A percentile compares a stretch with the other conserved stretches of the same genome.
Evolutionary conservation across 2,888 invertebrate genomes (phyloP).

Genomic region (Chloroclysta siterata): DNA sequence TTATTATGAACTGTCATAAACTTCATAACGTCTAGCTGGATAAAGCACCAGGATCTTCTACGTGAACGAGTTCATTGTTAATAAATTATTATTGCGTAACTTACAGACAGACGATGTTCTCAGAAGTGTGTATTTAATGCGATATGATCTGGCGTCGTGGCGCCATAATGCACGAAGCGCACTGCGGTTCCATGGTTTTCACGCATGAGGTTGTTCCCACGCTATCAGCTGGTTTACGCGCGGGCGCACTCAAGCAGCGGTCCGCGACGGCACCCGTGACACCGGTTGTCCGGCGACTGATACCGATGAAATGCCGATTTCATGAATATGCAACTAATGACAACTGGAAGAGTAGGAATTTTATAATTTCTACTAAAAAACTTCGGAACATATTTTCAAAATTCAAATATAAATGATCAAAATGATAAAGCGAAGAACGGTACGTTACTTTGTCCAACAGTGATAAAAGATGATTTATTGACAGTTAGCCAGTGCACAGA

Average conservation of each 20-base stretch:
- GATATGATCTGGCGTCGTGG: slow-evolving; percentile 41
- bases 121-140: slow-evolving; percentile 23
- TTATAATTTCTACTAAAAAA: slow-evolving; percentile 7
- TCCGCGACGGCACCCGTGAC: slow-evolving; percentile 56
- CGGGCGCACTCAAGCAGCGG: slow-evolving; percentile 64
- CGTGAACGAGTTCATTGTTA: slow-evolving; percentile 26
- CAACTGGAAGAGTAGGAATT: slow-evolving; percentile 19
- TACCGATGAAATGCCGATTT: slow-evolving; percentile 44
- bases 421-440: slow-evolving; percentile 10
- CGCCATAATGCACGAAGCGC: slow-evolving; percentile 43
- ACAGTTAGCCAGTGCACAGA: slow-evolving; percentile 59
- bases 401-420: slow-evolving; percentile 1
- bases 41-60: slow-evolving; percentile 25
- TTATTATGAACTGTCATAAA: slow-evolving; percentile 25
- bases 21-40: slow-evolving; percentile 24
- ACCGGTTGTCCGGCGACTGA: slow-evolving; percentile 49
- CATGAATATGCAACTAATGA: slow-evolving; percentile 27
- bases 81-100: slow-evolving; percentile 14
- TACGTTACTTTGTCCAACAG: slow-evolving; percentile 39
- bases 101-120: slow-evolving; percentile 18
- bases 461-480: slow-evolving; percentile 65
- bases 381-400: slow-evolving; percentile 6
- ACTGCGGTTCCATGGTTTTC: slow-evolving; percentile 45
- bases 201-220: slow-evolving; percentile 75
- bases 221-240: slow-evolving; percentile 78